phyloP scores from a whole-genome alignment of 2,797 vertebrate genomes.

The Tadarida brasiliensis region DNA sequence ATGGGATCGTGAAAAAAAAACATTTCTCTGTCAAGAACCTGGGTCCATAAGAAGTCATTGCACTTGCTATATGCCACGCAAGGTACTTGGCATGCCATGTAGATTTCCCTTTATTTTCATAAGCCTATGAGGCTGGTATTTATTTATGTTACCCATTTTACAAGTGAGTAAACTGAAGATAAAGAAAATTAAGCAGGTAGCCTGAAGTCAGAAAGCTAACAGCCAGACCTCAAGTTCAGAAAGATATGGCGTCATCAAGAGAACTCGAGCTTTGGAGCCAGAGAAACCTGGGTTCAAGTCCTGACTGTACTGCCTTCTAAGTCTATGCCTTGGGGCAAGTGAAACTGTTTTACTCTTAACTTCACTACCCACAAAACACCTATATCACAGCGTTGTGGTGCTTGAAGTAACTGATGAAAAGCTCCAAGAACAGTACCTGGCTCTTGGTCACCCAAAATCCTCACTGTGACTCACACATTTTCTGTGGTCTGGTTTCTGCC shows the following conservation, averaged over 20 bases:
- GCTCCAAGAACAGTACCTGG: neutral
- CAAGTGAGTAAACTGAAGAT: neutral
- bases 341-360: neutral
- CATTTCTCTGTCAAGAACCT: neutral
- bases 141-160: neutral
- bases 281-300: neutral
- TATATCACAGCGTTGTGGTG: neutral
- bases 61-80: neutral
- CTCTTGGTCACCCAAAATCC: neutral
- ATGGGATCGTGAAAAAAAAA: neutral
- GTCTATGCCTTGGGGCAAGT: neutral
- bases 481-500: neutral
- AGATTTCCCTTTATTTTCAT: constrained; percentile 23
- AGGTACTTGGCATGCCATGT: neutral
- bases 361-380: neutral
- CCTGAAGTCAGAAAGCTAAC: constrained; percentile 6
- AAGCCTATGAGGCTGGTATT: neutral
- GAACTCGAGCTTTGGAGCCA: neutral
- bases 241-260: neutral
- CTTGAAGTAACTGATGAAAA: neutral
- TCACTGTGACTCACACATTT: neutral
- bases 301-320: neutral
- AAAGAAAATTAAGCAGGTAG: neutral
- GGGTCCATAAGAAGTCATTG: neutral
- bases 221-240: constrained; percentile 1